These are phyloP conservation scores for Calypte anna DNA, from an alignment of 2,113 vertebrate genomes.

Conservation along the genomic window DNA sequence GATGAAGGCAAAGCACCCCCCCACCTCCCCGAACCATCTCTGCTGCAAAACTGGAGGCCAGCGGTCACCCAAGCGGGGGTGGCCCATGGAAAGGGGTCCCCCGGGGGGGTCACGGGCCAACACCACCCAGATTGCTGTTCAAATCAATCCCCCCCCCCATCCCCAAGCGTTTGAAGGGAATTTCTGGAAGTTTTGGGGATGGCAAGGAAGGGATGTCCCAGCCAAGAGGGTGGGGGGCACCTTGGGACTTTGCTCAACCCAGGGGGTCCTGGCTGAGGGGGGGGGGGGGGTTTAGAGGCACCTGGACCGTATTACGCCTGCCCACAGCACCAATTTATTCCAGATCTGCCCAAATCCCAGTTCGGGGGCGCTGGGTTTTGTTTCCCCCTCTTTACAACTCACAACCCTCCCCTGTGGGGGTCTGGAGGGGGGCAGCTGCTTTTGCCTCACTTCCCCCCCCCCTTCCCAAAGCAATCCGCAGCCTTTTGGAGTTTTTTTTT, in stretches of 20 bases:
- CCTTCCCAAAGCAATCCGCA: not conserved
- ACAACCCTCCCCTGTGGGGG: not conserved
- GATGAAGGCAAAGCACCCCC: not conserved
- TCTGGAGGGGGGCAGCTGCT: not conserved
- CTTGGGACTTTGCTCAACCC: not conserved
- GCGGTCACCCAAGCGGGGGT: not conserved
- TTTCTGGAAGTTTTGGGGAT: not conserved
- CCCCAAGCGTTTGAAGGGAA: not conserved
- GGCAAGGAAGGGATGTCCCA: not conserved
- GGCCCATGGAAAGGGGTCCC: not conserved
- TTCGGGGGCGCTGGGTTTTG: not conserved
- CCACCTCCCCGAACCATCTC: accelerated
- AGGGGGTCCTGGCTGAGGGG: not conserved
- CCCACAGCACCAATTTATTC: not conserved
- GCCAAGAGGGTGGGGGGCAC: not conserved
- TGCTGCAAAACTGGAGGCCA: not conserved
- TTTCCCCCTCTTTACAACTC: not conserved
- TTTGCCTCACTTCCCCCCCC: too few species aligned
- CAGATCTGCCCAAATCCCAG: not conserved
- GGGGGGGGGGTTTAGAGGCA: not conserved
- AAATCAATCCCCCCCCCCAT: not conserved
- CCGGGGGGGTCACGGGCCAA: not conserved
- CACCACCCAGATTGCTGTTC: not conserved
- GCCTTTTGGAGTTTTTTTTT: not conserved
- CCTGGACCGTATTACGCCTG: not conserved